phyloP scores from a whole-genome alignment of 2,888 invertebrate species.

The Stenotaenia linearis region DNA sequence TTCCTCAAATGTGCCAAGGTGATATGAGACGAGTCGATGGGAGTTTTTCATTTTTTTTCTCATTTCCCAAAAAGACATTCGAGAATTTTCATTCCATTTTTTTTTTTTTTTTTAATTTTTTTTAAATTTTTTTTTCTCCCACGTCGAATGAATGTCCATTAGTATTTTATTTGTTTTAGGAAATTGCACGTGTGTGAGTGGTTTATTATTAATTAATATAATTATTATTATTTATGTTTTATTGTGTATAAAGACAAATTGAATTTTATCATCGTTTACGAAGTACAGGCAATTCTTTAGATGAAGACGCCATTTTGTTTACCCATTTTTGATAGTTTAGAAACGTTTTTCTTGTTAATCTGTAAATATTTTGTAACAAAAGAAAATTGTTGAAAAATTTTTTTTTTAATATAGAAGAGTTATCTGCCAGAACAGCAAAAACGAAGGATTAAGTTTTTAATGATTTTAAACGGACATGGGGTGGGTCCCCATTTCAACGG shows the following conservation, averaged over 20 bases:
- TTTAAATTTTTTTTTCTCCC: not conserved
- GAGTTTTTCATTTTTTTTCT: not conserved
- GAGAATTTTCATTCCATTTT: not conserved
- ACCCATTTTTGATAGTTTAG: too few species aligned
- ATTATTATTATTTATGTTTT: not conserved
- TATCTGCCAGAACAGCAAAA: not conserved
- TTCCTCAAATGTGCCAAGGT: conserved; percentile 20
- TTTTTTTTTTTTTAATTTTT: not conserved
- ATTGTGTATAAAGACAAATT: not conserved
- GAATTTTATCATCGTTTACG: not conserved
- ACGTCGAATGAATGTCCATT: not conserved
- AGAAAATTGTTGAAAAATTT: not conserved
- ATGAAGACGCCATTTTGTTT: too few species aligned
- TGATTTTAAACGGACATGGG: not conserved
- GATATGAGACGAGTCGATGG: not conserved
- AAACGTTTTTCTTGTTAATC: not conserved
- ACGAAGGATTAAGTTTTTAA: not conserved
- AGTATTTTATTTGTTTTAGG: not conserved
- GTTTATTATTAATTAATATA: not conserved
- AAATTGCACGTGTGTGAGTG: not conserved
- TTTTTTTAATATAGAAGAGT: not conserved
- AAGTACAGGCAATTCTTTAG: not conserved
- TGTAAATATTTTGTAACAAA: conserved; percentile 4
- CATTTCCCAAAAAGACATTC: not conserved
- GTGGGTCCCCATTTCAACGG: not conserved